Evolutionary conservation across 92 coral and sea anemone species (phyloP).

Genomic region (Parazoanthus atlanticus): DNA sequence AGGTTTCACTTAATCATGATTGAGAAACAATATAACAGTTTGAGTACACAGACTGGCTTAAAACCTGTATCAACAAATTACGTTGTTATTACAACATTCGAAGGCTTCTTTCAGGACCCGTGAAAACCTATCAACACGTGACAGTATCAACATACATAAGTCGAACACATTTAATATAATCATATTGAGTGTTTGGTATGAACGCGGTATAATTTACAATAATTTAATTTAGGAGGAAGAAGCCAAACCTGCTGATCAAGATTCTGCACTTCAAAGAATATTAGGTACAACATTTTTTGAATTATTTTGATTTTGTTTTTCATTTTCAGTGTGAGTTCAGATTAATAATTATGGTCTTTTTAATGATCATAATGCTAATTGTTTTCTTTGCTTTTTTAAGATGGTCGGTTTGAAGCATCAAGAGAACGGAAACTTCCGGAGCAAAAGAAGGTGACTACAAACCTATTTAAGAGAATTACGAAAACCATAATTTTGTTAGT

Average conservation of each 20-base stretch:
- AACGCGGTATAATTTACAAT: no score
- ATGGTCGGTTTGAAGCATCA: conserved; percentile 74
- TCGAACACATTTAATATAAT: no score
- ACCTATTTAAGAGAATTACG: neutral
- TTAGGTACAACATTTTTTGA: conserved; percentile 49
- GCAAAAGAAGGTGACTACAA: conserved; percentile 61
- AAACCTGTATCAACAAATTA: no score
- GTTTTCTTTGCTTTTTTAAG: conserved; percentile 21
- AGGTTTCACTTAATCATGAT: no score
- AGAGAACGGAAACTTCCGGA: conserved; percentile 68
- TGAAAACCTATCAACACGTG: no score
- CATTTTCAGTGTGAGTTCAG: neutral
- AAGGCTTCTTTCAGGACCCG: no score
- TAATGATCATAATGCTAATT: neutral
- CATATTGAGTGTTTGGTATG: no score
- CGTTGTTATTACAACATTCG: no score
- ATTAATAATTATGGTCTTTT: neutral
- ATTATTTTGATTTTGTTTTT: neutral
- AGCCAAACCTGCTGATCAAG: conserved; percentile 57
- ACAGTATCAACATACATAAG: no score
- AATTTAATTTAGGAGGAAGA: conserved; percentile 36
- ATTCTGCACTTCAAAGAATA: conserved; percentile 82
- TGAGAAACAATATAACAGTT: no score
- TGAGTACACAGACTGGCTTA: no score
- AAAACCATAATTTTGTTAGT: neutral